Conservation (phyloP, 2,888 invertebrate genomes). For the Hydropsyche betteni region DNA sequence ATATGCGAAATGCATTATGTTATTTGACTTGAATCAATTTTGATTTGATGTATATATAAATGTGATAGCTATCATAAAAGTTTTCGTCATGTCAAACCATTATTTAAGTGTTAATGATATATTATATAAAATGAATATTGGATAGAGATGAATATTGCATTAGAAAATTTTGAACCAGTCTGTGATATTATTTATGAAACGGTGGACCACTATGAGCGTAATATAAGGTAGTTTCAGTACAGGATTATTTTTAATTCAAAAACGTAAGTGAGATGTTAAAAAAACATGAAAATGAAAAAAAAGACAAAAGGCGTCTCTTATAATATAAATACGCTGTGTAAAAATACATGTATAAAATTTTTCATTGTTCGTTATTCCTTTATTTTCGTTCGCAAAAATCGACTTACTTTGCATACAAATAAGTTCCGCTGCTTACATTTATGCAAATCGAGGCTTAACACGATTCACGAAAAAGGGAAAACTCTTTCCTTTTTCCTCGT, state of each 20-base stretch:
- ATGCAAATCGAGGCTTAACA: slow-evolving; percentile 39
- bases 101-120: too few relatives aligned
- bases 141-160: too few relatives aligned
- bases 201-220: neutral
- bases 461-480: slow-evolving; percentile 22
- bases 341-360: slow-evolving; percentile 10
- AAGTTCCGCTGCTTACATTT: slow-evolving; percentile 35
- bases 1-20: too few relatives aligned
- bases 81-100: too few relatives aligned
- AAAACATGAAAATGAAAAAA: neutral
- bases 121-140: too few relatives aligned
- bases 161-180: too few relatives aligned
- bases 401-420: slow-evolving; percentile 41
- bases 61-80: too few relatives aligned
- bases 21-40: too few relatives aligned
- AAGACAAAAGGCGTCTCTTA: slow-evolving; percentile 3
- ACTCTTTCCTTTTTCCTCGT: slow-evolving; percentile 1
- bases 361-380: slow-evolving; percentile 20
- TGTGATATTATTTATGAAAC: too few relatives aligned
- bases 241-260: slow-evolving; percentile 1
- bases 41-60: too few relatives aligned
- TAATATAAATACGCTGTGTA: slow-evolving; percentile 4
- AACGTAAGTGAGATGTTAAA: neutral
- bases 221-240: neutral
- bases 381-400: slow-evolving; percentile 37